Conservation (phyloP, 2,888 invertebrate genomes). For the Andricus quercusramuli region DNA sequence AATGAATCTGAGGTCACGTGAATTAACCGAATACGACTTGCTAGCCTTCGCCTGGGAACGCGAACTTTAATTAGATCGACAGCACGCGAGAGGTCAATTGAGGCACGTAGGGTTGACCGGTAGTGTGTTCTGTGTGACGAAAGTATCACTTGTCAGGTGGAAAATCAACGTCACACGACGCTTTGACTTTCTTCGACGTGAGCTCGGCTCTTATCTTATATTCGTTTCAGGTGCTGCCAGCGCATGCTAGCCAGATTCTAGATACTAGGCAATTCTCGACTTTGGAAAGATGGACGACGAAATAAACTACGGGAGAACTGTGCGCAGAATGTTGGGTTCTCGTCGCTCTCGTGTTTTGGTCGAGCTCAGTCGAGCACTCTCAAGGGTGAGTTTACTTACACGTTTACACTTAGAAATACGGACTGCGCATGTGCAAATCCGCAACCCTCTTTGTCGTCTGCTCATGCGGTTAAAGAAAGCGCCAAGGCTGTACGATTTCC, state of each 20-base stretch:
- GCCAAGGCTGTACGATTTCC: too few relatives aligned
- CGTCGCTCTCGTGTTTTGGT: constrained; percentile 47
- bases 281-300: constrained; percentile 47
- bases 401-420: too few relatives aligned
- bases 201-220: background rate
- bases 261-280: constrained; percentile 35
- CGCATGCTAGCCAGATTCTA: constrained; percentile 5
- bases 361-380: too few relatives aligned
- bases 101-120: background rate
- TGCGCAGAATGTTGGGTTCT: constrained; percentile 37
- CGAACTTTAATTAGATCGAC: constrained; percentile 35
- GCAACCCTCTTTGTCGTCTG: constrained; percentile 48
- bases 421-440: constrained; percentile 52
- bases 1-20: constrained; percentile 42
- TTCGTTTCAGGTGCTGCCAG: constrained; percentile 1
- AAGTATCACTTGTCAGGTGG: constrained; percentile 25
- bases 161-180: background rate
- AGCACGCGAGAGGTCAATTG: constrained; percentile 20
- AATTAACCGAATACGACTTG: constrained; percentile 41
- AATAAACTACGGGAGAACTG: constrained; percentile 3
- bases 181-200: background rate
- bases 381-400: too few relatives aligned
- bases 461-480: too few relatives aligned
- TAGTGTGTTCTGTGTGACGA: background rate
- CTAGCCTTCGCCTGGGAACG: constrained; percentile 27